Evolutionary conservation across 1,140 invertebrate species (phyloP).

Genomic region (Micrasema longulum): DNA sequence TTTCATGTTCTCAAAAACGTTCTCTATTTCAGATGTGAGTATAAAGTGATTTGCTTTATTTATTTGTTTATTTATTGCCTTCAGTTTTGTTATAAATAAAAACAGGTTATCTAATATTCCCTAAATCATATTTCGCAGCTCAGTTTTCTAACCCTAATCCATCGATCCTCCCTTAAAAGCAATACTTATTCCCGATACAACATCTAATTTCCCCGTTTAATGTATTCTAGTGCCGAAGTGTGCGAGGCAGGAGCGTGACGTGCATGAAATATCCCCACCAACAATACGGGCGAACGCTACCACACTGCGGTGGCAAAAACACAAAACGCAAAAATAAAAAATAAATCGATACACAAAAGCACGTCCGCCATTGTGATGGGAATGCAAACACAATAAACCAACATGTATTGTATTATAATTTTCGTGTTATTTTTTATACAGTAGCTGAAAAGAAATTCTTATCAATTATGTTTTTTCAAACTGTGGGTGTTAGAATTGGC

Average conservation of each 20-base stretch:
- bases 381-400: slow-evolving; percentile 32
- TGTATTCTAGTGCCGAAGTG: slow-evolving; percentile 41
- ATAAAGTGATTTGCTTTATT: no score
- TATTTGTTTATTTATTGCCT: no score
- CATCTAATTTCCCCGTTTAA: slow-evolving; percentile 35
- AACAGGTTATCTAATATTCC: not conserved
- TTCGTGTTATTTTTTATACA: not conserved
- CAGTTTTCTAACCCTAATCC: slow-evolving; percentile 24
- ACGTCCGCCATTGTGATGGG: slow-evolving; percentile 31
- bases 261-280: slow-evolving; percentile 14
- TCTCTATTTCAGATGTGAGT: no score
- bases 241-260: slow-evolving; percentile 15
- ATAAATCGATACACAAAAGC: slow-evolving; percentile 23
- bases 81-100: no score
- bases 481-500: no score
- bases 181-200: slow-evolving; percentile 42
- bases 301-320: slow-evolving; percentile 23
- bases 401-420: slow-evolving; percentile 3
- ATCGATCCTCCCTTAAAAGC: slow-evolving; percentile 31
- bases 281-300: slow-evolving; percentile 3
- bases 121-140: not conserved
- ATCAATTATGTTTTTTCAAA: no score
- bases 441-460: not conserved
- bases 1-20: no score
- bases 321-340: slow-evolving; percentile 23